Evolutionary conservation across 2,797 vertebrate genomes (phyloP).

Genomic region (Falco concolor): DNA sequence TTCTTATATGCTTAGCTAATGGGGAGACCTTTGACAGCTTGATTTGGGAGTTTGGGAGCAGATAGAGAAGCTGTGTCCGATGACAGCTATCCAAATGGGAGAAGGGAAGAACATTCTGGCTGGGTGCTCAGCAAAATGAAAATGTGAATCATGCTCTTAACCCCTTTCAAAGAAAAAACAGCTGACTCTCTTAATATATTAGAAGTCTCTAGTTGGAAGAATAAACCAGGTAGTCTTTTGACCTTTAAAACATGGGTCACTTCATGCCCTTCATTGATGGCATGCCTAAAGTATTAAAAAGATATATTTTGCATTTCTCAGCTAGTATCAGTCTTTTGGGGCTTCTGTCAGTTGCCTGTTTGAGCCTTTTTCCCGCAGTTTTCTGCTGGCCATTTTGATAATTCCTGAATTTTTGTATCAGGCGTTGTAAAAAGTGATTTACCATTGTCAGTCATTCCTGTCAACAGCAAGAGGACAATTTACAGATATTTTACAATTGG

Average conservation of each 20-base stretch:
- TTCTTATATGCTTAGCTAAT: not conserved
- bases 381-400: constrained; percentile 27
- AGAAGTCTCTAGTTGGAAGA: not conserved
- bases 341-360: not conserved
- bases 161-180: not conserved
- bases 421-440: constrained; percentile 48
- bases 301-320: not conserved
- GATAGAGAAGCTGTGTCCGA: not conserved
- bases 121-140: not conserved
- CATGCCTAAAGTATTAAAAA: not conserved
- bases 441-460: constrained; percentile 34
- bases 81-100: not conserved
- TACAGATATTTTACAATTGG: not conserved
- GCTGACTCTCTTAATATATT: not conserved
- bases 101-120: not conserved
- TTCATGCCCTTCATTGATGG: not conserved
- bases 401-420: constrained; percentile 50
- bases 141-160: not conserved
- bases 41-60: not conserved
- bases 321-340: not conserved
- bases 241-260: not conserved
- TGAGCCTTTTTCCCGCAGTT: constrained; percentile 8
- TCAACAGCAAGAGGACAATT: constrained; percentile 17
- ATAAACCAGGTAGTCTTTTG: not conserved
- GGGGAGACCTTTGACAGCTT: not conserved